Percentiles rank a stretch among this genome's conserved stretches.
These are phyloP conservation scores for Drosophila lacicola DNA, from an alignment of 2,888 invertebrate species.

Conservation along the genomic window DNA sequence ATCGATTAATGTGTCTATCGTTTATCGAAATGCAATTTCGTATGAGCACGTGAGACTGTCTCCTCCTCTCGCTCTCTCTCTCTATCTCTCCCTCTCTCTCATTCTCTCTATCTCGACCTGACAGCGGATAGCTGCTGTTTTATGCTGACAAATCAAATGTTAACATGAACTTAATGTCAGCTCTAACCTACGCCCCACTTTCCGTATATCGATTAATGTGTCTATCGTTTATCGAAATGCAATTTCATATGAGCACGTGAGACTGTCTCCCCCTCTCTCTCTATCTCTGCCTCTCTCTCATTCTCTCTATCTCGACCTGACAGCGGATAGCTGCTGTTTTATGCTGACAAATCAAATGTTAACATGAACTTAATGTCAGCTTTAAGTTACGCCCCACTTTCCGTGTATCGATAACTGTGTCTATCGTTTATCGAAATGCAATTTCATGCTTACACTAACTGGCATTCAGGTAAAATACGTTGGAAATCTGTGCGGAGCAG, in stretches of 20 bases:
- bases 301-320: not conserved
- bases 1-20: slow-evolving; percentile 36
- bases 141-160: slow-evolving; percentile 74
- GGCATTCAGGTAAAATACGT: slow-evolving; percentile 55
- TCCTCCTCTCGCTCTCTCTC: not conserved
- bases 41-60: slow-evolving; percentile 64
- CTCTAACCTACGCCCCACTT: slow-evolving; percentile 35
- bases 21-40: slow-evolving; percentile 60
- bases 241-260: slow-evolving; percentile 69
- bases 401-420: slow-evolving; percentile 17
- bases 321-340: slow-evolving; percentile 41
- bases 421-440: slow-evolving; percentile 57
- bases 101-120: not conserved
- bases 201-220: slow-evolving; percentile 16
- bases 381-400: slow-evolving; percentile 36
- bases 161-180: slow-evolving; percentile 65
- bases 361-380: slow-evolving; percentile 64
- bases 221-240: slow-evolving; percentile 56
- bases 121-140: slow-evolving; percentile 40
- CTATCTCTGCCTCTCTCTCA: not conserved
- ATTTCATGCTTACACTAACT: slow-evolving; percentile 54
- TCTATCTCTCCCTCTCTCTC: not conserved
- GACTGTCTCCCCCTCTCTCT: slow-evolving; percentile 15
- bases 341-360: slow-evolving; percentile 75
- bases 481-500: slow-evolving; percentile 64